Percentiles rank a stretch among this genome's conserved stretches.
Evolutionary conservation across 2,113 vertebrate species (phyloP).

Genomic region (Eublepharis macularius): DNA sequence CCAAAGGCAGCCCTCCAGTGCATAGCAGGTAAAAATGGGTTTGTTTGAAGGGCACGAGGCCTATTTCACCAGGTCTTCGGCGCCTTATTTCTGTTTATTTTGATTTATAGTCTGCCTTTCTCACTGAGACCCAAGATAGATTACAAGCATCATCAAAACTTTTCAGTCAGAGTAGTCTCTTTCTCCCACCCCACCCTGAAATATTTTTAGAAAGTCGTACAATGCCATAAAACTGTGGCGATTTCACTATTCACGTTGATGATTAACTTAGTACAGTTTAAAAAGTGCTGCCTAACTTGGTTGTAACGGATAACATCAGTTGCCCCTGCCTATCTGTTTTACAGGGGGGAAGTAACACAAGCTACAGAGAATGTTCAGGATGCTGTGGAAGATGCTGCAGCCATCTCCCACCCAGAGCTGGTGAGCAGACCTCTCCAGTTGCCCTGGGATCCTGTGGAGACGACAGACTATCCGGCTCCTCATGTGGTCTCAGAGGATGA

Average conservation of each 20-base stretch:
- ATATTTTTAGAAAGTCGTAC: too few relatives aligned
- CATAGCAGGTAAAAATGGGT: slow-evolving; percentile 50
- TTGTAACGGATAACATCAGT: neutral
- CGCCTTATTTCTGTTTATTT: too few relatives aligned
- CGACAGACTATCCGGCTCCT: slow-evolving; percentile 77
- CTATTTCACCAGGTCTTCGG: neutral
- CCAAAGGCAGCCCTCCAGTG: neutral
- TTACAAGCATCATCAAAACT: too few relatives aligned
- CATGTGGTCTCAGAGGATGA: slow-evolving; percentile 81
- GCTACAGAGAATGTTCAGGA: slow-evolving; percentile 54
- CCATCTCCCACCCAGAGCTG: slow-evolving; percentile 57
- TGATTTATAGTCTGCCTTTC: too few relatives aligned
- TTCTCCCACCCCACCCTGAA: too few relatives aligned
- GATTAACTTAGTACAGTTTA: neutral
- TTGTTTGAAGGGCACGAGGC: neutral
- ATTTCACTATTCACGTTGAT: too few relatives aligned
- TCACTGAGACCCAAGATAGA: too few relatives aligned
- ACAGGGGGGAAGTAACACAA: slow-evolving; percentile 45
- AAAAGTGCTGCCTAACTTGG: neutral
- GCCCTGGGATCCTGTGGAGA: slow-evolving; percentile 62
- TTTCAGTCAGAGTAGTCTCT: too few relatives aligned
- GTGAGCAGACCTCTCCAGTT: slow-evolving; percentile 68
- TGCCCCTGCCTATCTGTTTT: slow-evolving; percentile 36
- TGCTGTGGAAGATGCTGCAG: slow-evolving; percentile 47
- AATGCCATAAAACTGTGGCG: too few relatives aligned